These are phyloP conservation scores for Melanotaenia duboulayi DNA, from an alignment of 2,113 vertebrate genomes.

Conservation along the genomic window DNA sequence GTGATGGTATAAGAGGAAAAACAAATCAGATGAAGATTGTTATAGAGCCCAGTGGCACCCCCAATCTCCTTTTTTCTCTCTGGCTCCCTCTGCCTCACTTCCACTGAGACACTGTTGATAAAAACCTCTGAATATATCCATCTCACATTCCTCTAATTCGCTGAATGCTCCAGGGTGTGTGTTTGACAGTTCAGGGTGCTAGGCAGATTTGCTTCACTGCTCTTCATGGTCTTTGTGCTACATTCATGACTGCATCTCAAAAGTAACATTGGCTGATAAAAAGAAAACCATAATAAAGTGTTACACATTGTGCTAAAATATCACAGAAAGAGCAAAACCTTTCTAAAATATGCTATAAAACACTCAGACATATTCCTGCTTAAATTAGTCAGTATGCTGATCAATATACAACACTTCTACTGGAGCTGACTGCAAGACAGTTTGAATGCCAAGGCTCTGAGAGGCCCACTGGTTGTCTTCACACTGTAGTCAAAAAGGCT, in stretches of 20 bases:
- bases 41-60: conserved; percentile 50
- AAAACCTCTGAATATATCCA: conserved; percentile 69
- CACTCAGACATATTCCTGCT: neutral
- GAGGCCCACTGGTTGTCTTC: conserved; percentile 5
- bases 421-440: neutral
- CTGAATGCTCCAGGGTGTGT: conserved; percentile 26
- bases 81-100: conserved; percentile 35
- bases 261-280: conserved; percentile 7
- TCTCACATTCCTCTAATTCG: conserved; percentile 57
- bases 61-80: conserved; percentile 32
- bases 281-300: conserved; percentile 5
- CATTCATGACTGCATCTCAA: conserved; percentile 40
- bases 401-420: neutral
- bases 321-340: neutral
- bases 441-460: conserved; percentile 3
- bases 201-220: conserved; percentile 49
- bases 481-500: conserved; percentile 28
- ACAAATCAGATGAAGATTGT: conserved; percentile 84
- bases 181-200: conserved; percentile 39
- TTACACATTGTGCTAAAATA: conserved; percentile 8
- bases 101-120: conserved; percentile 67
- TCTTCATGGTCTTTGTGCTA: conserved; percentile 27
- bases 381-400: neutral
- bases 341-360: neutral
- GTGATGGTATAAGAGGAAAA: conserved; percentile 72